phyloP scores from a whole-genome alignment of 2,888 invertebrate species.

The Gymnosoma rotundatum region DNA sequence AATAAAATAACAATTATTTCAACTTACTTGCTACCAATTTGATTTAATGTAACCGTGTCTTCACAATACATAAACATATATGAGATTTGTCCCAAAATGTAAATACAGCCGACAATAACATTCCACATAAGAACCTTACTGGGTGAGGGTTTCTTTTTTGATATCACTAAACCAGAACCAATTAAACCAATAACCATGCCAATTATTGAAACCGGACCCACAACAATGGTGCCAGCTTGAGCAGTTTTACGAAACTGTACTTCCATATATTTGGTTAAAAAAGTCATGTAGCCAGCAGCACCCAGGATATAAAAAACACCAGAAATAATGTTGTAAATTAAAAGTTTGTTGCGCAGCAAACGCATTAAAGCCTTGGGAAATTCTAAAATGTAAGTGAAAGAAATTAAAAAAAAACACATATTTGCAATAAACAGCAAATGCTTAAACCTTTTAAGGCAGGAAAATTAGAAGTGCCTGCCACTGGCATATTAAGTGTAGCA shows the following conservation, averaged over 20 bases:
- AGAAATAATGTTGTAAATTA: slow-evolving; percentile 86
- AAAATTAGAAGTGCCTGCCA: slow-evolving; percentile 76
- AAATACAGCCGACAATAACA: slow-evolving; percentile 84
- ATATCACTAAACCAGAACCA: slow-evolving; percentile 84
- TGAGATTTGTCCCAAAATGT: slow-evolving; percentile 83
- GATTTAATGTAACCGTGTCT: slow-evolving; percentile 76
- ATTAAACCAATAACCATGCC: slow-evolving; percentile 86
- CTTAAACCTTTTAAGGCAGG: slow-evolving; percentile 80
- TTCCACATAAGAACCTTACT: slow-evolving; percentile 85
- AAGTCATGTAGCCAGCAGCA: slow-evolving; percentile 87
- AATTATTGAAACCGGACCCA: slow-evolving; percentile 85
- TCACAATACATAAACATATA: slow-evolving; percentile 85
- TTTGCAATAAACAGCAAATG: not conserved
- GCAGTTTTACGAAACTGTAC: slow-evolving; percentile 87
- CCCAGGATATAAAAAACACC: slow-evolving; percentile 87
- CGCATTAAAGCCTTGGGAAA: slow-evolving; percentile 85
- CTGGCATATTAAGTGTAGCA: slow-evolving; percentile 75
- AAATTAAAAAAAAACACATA: no score
- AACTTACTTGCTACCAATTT: slow-evolving; percentile 74
- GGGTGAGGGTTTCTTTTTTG: slow-evolving; percentile 85
- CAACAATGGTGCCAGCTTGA: slow-evolving; percentile 86
- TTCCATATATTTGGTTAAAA: slow-evolving; percentile 89
- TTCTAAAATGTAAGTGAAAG: slow-evolving; percentile 77
- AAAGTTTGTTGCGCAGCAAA: slow-evolving; percentile 85
- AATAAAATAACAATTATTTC: not conserved